These are phyloP conservation scores for Catharus bicknelli DNA, from an alignment of 2,113 vertebrate genomes.

Conservation along the genomic window DNA sequence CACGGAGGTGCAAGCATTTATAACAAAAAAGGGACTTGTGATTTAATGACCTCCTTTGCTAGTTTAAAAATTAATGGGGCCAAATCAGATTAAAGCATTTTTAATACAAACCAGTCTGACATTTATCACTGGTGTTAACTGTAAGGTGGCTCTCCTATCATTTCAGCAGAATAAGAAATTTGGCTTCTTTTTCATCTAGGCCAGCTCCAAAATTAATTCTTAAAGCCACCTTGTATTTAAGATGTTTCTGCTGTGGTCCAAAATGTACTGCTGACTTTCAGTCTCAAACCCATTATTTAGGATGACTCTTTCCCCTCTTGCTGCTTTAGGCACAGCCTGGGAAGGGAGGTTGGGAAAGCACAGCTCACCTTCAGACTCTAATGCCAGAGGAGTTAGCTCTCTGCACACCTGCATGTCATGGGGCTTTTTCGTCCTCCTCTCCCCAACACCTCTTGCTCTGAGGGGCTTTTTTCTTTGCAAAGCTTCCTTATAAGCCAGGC, in stretches of 20 bases:
- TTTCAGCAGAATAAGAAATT: conserved; percentile 16
- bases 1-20: conserved; percentile 68
- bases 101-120: conserved; percentile 50
- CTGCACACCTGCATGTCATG: background rate
- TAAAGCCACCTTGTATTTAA: background rate
- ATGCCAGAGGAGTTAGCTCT: accelerated
- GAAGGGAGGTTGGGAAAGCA: background rate
- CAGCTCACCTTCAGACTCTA: background rate
- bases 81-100: conserved; percentile 68
- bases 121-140: conserved; percentile 52
- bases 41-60: conserved; percentile 75
- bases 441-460: background rate
- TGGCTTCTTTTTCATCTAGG: background rate
- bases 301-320: accelerated
- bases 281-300: background rate
- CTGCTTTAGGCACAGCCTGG: background rate
- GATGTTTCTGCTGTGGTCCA: background rate
- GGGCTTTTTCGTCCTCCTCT: accelerated
- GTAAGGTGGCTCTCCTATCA: conserved; percentile 9
- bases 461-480: background rate
- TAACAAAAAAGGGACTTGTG: conserved; percentile 72
- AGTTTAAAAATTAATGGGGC: conserved; percentile 67
- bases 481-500: background rate
- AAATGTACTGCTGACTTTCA: accelerated
- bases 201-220: background rate